A percentile compares a stretch with the other conserved stretches of the same genome.
These are phyloP conservation scores for Dromas ardeola DNA, from an alignment of 2,113 vertebrate genomes.

Conservation along the genomic window DNA sequence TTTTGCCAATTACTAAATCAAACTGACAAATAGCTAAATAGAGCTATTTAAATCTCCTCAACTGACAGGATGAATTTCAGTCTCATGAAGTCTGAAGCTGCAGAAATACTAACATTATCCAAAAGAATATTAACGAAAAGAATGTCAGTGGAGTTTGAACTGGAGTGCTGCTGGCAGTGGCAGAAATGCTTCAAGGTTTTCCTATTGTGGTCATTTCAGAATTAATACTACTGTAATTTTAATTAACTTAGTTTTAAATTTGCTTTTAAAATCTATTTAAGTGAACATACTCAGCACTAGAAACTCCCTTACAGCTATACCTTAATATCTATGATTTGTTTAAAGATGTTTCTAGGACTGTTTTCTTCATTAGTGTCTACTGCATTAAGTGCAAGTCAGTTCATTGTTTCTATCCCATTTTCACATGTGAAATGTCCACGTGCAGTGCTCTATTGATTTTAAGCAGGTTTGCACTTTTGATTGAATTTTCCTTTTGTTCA, in stretches of 20 bases:
- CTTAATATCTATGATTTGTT: not conserved
- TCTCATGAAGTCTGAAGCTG: not conserved
- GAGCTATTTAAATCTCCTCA: slow-evolving; percentile 2
- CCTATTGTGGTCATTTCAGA: not conserved
- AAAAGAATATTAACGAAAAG: not conserved
- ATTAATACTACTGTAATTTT: not conserved
- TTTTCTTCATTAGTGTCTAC: not conserved
- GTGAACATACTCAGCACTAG: not conserved
- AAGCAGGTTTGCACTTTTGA: not conserved
- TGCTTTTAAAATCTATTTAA: not conserved
- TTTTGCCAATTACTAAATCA: slow-evolving; percentile 42
- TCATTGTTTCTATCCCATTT: not conserved
- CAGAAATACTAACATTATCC: not conserved
- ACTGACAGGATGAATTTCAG: not conserved
- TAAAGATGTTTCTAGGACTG: not conserved
- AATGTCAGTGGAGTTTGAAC: not conserved
- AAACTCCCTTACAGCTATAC: not conserved
- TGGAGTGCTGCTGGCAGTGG: not conserved
- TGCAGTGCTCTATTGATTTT: not conserved
- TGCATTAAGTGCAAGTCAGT: not conserved
- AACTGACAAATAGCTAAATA: slow-evolving; percentile 25
- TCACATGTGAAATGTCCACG: not conserved
- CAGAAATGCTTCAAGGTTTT: not conserved
- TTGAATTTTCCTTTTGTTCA: not conserved
- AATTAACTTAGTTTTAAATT: not conserved